phyloP scores from a whole-genome alignment of 1,140 invertebrate genomes.

The Pararge aegeria region DNA sequence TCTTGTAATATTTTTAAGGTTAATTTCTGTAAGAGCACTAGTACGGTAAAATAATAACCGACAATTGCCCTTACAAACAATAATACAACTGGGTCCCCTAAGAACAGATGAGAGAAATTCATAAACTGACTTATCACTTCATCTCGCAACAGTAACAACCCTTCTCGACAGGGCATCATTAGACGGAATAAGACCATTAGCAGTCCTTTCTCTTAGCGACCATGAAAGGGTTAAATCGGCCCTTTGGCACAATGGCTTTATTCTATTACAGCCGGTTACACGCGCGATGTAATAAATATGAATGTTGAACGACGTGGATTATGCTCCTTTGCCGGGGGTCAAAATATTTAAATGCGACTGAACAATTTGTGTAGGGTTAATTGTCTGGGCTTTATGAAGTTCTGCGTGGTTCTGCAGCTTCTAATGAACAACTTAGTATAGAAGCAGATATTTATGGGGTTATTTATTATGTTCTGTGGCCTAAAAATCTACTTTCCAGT shows the following conservation, averaged over 20 bases:
- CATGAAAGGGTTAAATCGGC: constrained; percentile 74
- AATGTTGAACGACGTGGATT: constrained; percentile 75
- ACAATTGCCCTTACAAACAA: constrained; percentile 1
- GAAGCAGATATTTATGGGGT: neutral
- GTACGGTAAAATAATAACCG: neutral
- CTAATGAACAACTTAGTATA: constrained; percentile 17
- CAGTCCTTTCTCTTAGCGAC: constrained; percentile 75
- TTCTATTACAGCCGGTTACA: constrained; percentile 75
- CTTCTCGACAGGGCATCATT: constrained; percentile 64
- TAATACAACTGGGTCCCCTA: constrained; percentile 27
- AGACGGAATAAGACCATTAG: constrained; percentile 77
- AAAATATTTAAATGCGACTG: constrained; percentile 76
- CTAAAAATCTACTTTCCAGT: too few species aligned
- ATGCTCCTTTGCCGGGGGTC: constrained; percentile 73
- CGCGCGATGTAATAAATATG: constrained; percentile 78
- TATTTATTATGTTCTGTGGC: too few species aligned
- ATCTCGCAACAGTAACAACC: constrained; percentile 71
- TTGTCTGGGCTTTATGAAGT: constrained; percentile 58
- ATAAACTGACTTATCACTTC: constrained; percentile 73
- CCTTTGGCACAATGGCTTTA: constrained; percentile 69
- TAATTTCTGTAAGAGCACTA: too few species aligned
- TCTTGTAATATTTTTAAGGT: too few species aligned
- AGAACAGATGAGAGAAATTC: constrained; percentile 57
- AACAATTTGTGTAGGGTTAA: constrained; percentile 76
- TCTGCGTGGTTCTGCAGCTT: constrained; percentile 27